These are phyloP conservation scores for Spilogale gracilis DNA, from an alignment of 2,113 vertebrate species.

Conservation along the genomic window DNA sequence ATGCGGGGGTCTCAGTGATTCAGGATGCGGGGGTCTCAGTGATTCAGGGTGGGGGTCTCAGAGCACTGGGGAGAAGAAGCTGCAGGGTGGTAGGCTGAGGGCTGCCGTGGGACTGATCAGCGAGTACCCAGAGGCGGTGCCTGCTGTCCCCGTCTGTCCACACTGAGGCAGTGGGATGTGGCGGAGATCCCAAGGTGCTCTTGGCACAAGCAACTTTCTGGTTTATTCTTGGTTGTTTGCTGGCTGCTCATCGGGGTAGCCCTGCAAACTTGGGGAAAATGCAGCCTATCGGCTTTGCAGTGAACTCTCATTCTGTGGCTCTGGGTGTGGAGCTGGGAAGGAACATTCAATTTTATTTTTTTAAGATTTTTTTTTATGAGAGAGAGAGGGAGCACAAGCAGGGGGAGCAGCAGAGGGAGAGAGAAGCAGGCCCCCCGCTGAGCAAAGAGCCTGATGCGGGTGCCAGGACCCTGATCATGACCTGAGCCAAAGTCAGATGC, in stretches of 20 bases:
- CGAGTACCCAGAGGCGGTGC: neutral
- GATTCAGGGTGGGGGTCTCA: neutral
- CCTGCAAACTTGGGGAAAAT: neutral
- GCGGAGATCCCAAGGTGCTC: neutral
- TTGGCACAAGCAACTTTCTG: neutral
- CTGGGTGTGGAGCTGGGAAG: neutral
- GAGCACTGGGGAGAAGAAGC: neutral
- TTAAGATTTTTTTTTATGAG: neutral
- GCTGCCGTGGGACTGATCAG: too few species aligned
- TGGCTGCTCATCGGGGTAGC: neutral
- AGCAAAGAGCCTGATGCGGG: neutral
- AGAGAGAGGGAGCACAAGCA: neutral
- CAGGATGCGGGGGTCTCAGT: neutral
- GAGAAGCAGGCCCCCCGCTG: neutral
- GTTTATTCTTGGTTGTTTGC: neutral
- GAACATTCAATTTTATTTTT: neutral
- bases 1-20: too few species aligned
- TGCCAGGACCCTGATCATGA: neutral
- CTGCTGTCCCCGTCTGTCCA: neutral
- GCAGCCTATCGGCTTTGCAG: neutral
- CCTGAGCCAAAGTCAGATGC: neutral
- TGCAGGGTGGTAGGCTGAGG: neutral
- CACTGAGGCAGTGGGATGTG: neutral
- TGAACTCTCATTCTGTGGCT: neutral
- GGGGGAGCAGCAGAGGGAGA: neutral